A percentile compares a stretch with the other conserved stretches of the same genome.
phyloP scores from a whole-genome alignment of 2,888 invertebrate species.

The Alentia gelatinosa region DNA sequence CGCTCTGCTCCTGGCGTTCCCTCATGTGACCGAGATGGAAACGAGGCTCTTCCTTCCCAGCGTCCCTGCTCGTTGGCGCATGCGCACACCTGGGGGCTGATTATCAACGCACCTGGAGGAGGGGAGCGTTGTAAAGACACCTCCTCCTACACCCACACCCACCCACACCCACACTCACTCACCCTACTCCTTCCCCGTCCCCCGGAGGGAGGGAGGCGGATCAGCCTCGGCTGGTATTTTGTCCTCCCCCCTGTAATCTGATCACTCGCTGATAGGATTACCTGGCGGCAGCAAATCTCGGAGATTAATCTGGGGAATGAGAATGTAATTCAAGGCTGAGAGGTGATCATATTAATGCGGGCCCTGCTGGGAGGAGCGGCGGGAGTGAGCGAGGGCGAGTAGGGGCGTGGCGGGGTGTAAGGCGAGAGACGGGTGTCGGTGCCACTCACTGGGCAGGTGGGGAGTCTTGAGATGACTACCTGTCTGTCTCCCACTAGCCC shows the following conservation, averaged over 20 bases:
- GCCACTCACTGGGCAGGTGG: not conserved
- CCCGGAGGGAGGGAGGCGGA: constrained; percentile 41
- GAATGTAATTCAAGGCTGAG: constrained; percentile 48
- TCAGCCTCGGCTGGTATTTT: constrained; percentile 26
- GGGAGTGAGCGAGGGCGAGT: not conserved
- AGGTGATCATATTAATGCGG: constrained; percentile 43
- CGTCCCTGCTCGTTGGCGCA: too few relatives aligned
- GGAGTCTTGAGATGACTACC: too few relatives aligned
- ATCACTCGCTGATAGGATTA: constrained; percentile 37
- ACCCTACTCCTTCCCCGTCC: too few relatives aligned
- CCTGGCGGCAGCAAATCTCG: constrained; percentile 28
- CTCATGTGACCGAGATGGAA: not conserved
- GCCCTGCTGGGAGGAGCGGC: not conserved
- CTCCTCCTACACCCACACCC: not conserved
- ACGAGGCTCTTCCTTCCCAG: not conserved
- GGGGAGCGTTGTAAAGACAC: not conserved
- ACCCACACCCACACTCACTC: not conserved
- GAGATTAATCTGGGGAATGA: constrained; percentile 44
- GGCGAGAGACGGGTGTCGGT: not conserved
- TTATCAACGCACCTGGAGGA: too few relatives aligned
- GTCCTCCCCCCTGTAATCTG: constrained; percentile 44
- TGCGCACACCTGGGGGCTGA: too few relatives aligned
- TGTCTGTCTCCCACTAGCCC: too few relatives aligned
- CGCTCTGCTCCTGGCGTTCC: not conserved
- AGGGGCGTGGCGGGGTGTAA: not conserved